Evolutionary conservation across 1,140 invertebrate genomes (phyloP).

Genomic region (Zaprionus davidi): DNA sequence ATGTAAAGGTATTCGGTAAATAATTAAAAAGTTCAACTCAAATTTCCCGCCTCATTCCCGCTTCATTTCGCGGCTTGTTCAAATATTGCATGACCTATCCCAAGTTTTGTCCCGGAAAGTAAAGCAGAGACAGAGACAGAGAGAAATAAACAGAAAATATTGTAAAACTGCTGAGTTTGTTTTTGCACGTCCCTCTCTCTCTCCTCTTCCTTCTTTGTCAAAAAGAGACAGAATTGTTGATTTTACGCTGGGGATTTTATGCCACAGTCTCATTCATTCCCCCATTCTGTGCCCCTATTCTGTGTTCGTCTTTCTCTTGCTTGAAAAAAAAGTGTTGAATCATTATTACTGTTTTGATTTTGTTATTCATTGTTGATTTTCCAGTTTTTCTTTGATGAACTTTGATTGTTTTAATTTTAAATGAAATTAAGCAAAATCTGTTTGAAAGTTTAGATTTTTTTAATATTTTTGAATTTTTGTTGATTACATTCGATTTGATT

Average conservation of each 20-base stretch:
- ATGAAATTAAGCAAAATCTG: neutral
- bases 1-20: conserved; percentile 50
- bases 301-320: neutral
- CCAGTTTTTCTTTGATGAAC: neutral
- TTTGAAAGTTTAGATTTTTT: neutral
- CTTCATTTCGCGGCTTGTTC: conserved; percentile 10
- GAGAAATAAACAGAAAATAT: conserved; percentile 23
- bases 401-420: neutral
- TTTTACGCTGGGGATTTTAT: neutral
- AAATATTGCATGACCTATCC: conserved; percentile 68
- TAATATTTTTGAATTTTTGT: neutral
- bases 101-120: conserved; percentile 46
- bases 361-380: conserved; percentile 8
- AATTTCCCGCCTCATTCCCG: neutral
- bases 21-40: conserved; percentile 24
- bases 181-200: neutral
- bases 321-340: conserved; percentile 1
- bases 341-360: neutral
- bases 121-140: neutral
- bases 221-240: neutral
- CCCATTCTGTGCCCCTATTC: neutral
- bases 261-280: neutral
- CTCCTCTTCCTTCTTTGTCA: neutral
- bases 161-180: conserved; percentile 18
- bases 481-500: neutral